Conservation (phyloP, 2,797 vertebrate genomes). For the Bradypodion pumilum region DNA sequence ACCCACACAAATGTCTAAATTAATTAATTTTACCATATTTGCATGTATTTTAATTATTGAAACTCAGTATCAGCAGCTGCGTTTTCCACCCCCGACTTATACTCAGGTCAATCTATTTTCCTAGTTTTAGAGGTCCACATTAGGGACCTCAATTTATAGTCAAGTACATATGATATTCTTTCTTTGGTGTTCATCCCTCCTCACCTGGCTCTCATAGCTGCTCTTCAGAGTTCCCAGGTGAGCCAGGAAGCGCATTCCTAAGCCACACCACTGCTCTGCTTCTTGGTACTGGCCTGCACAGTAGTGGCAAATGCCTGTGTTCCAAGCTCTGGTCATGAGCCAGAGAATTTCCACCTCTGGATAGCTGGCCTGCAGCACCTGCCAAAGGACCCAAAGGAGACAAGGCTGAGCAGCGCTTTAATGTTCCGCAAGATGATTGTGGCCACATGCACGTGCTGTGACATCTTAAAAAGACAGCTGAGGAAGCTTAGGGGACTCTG, state of each 20-base stretch:
- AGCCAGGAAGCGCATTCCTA: slow-evolving; percentile 86
- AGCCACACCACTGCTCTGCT: slow-evolving; percentile 88
- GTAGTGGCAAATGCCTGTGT: slow-evolving; percentile 87
- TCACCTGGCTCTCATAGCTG: slow-evolving; percentile 87
- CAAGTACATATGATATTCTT: no score
- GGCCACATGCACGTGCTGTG: no score
- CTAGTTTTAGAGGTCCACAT: no score
- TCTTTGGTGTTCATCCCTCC: not conserved
- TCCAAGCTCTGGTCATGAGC: slow-evolving; percentile 92
- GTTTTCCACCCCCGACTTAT: no score
- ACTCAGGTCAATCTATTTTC: no score
- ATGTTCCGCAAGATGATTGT: slow-evolving; percentile 1
- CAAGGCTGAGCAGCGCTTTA: slow-evolving; percentile 39
- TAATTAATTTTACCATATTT: no score
- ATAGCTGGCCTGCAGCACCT: slow-evolving; percentile 74
- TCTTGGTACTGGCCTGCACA: slow-evolving; percentile 79
- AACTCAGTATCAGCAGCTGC: no score
- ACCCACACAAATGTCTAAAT: no score
- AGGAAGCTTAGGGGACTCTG: not conserved
- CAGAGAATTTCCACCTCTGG: slow-evolving; percentile 89
- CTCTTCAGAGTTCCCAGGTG: slow-evolving; percentile 85
- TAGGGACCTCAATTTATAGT: no score
- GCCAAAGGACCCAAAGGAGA: slow-evolving; percentile 42
- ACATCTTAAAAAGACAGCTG: no score
- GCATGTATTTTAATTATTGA: no score